Evolutionary conservation across 1,140 invertebrate genomes (phyloP).

Genomic region (Melipona quadrifasciata): DNA sequence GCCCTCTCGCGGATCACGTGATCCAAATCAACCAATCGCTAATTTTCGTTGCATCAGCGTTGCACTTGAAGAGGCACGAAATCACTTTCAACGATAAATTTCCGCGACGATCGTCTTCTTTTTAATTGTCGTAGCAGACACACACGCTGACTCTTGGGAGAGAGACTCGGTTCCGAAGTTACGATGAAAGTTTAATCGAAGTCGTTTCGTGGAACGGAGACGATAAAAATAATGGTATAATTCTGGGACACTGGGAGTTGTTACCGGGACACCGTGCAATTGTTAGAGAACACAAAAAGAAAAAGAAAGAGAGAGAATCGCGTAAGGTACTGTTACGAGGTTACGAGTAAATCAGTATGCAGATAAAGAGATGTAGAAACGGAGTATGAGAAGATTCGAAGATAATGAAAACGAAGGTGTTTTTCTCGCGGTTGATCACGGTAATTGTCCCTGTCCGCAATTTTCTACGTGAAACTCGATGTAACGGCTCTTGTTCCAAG

Average conservation of each 20-base stretch:
- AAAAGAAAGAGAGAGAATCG: background rate
- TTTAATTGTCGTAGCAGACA: background rate
- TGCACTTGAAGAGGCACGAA: no score
- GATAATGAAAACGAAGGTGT: constrained; percentile 3
- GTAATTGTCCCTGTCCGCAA: background rate
- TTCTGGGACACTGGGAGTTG: background rate
- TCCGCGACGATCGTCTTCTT: no score
- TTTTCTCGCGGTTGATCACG: background rate
- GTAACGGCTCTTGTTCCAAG: background rate
- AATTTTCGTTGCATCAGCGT: no score
- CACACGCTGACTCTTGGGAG: background rate
- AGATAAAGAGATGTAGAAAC: background rate
- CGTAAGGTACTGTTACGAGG: constrained; percentile 11
- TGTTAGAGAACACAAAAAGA: background rate
- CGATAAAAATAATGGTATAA: constrained; percentile 9
- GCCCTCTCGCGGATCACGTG: no score
- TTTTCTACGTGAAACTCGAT: background rate
- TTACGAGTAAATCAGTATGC: background rate
- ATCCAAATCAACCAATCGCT: no score
- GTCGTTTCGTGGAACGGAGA: background rate
- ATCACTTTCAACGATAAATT: no score
- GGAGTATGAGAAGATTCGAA: constrained; percentile 1
- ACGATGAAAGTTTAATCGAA: background rate
- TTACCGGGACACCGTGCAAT: background rate
- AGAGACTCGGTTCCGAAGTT: background rate